Conservation (phyloP, 2,888 invertebrate genomes). For the Nephrotoma guestfalica region DNA sequence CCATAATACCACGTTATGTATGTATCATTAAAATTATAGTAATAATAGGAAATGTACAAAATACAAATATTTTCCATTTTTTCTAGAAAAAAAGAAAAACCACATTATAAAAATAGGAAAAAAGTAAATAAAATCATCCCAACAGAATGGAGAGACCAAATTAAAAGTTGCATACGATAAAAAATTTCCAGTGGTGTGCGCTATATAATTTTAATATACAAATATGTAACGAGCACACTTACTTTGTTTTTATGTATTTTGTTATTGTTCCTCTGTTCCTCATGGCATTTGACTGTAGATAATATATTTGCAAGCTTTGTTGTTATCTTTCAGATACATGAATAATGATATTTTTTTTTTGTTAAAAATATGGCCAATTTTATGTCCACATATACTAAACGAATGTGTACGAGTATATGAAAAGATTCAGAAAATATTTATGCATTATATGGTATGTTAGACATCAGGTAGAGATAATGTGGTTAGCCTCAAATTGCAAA, state of each 20-base stretch:
- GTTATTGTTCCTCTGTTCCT: background rate
- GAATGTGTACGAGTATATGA: background rate
- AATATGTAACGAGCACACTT: background rate
- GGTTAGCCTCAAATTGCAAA: background rate
- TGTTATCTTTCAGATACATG: background rate
- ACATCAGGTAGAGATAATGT: background rate
- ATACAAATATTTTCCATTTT: background rate
- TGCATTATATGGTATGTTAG: background rate
- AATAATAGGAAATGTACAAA: background rate
- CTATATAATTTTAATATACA: background rate
- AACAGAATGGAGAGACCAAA: background rate
- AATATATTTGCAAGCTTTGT: background rate
- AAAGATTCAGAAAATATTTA: background rate
- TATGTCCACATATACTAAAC: background rate
- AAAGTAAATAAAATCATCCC: background rate
- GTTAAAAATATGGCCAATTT: background rate
- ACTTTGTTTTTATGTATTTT: background rate
- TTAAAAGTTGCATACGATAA: background rate
- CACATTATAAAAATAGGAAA: background rate
- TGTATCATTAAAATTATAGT: background rate
- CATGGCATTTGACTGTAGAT: background rate
- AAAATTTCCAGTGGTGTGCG: background rate
- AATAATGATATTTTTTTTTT: background rate
- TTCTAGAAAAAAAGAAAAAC: background rate
- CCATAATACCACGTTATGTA: background rate